These are phyloP conservation scores for Reticulitermes lucifugus DNA, from an alignment of 2,888 invertebrate genomes.

Conservation along the genomic window DNA sequence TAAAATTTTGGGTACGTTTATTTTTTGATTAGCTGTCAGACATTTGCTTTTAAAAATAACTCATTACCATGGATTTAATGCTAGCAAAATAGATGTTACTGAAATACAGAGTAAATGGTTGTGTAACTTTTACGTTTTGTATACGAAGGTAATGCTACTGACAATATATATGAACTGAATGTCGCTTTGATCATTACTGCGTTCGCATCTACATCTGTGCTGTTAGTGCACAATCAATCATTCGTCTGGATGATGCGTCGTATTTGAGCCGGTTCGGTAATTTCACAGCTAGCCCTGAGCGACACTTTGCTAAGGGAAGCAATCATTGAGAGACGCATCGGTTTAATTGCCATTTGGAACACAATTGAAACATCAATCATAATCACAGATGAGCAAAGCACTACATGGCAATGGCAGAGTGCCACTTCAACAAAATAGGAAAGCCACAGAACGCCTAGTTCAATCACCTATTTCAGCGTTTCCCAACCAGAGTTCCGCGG, in stretches of 20 bases:
- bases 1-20: too few relatives aligned
- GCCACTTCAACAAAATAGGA: background rate
- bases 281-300: constrained; percentile 14
- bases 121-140: background rate
- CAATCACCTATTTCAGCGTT: too few relatives aligned
- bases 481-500: too few relatives aligned
- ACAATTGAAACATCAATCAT: constrained; percentile 11
- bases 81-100: too few relatives aligned
- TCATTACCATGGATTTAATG: too few relatives aligned
- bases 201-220: background rate
- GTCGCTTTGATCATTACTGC: constrained; percentile 1
- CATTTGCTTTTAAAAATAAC: too few relatives aligned
- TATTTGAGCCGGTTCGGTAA: background rate
- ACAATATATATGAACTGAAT: background rate
- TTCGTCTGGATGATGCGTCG: background rate
- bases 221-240: constrained; percentile 1
- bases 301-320: background rate
- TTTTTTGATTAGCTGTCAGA: too few relatives aligned
- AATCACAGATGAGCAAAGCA: background rate
- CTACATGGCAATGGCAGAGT: background rate
- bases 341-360: constrained; percentile 12
- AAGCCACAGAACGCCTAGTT: too few relatives aligned
- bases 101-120: too few relatives aligned
- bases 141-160: background rate
- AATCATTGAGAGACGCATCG: background rate